Evolutionary conservation across 2,888 invertebrate species (phyloP).

Genomic region (Stramonita haemastoma): DNA sequence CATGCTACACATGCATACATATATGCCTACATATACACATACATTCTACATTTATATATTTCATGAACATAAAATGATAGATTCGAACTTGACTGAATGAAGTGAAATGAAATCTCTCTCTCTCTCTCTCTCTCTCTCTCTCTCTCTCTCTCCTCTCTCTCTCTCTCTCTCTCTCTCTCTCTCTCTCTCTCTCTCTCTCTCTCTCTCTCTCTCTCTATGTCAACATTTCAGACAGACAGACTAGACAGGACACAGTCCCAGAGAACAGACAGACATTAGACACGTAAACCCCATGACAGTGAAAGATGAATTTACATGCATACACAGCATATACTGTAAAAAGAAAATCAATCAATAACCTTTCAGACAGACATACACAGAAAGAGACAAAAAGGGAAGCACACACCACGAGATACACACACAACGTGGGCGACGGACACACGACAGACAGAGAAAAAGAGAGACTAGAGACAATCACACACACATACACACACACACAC

Average conservation of each 20-base stretch:
- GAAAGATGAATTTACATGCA: neutral
- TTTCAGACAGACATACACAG: conserved; percentile 3
- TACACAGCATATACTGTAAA: neutral
- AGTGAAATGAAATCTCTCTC: too few species aligned
- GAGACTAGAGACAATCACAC: too few species aligned
- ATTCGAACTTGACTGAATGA: too few species aligned
- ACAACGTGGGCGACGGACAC: neutral
- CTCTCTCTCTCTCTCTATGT: neutral
- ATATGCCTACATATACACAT: neutral
- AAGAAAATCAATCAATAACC: neutral
- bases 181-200: neutral
- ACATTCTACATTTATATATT: neutral
- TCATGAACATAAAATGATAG: too few species aligned
- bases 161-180: neutral
- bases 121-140: too few species aligned
- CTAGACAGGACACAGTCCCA: neutral
- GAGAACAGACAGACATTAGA: neutral
- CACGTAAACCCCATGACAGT: neutral
- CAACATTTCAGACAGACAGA: neutral
- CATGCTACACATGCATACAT: neutral
- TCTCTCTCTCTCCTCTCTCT: neutral
- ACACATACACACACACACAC: neutral
- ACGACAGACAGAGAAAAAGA: neutral
- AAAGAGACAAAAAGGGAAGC: neutral
- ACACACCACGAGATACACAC: neutral